Evolutionary conservation across 1,140 invertebrate genomes (phyloP).

Genomic region (Leptinotarsa undecemlineata): DNA sequence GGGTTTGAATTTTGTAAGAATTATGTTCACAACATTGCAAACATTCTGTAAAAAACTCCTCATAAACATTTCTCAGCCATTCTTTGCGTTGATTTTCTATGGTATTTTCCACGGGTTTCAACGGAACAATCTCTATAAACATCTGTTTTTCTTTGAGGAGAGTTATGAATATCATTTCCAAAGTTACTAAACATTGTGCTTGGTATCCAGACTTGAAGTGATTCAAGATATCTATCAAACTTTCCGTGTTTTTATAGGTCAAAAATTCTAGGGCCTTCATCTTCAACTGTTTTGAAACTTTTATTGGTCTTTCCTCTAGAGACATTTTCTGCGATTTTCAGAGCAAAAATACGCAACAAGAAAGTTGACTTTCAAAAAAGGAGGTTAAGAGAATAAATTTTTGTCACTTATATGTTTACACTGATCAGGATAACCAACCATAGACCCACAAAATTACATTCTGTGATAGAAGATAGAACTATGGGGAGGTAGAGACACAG

Average conservation of each 20-base stretch:
- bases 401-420: neutral
- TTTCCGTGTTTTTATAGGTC: slow-evolving; percentile 64
- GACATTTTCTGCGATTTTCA: slow-evolving; percentile 33
- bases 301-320: slow-evolving; percentile 48
- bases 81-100: slow-evolving; percentile 63
- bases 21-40: slow-evolving; percentile 60
- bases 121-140: slow-evolving; percentile 61
- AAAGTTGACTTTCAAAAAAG: neutral
- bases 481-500: no score
- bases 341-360: slow-evolving; percentile 23
- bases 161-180: slow-evolving; percentile 71
- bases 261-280: slow-evolving; percentile 70
- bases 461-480: no score
- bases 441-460: no score
- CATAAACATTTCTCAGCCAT: slow-evolving; percentile 66
- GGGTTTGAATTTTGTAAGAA: slow-evolving; percentile 59
- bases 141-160: slow-evolving; percentile 66
- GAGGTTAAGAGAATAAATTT: neutral
- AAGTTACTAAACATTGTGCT: slow-evolving; percentile 62
- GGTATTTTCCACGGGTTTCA: slow-evolving; percentile 60
- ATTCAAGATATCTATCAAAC: slow-evolving; percentile 65
- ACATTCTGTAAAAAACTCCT: slow-evolving; percentile 61
- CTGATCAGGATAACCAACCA: neutral
- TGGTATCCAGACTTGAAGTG: slow-evolving; percentile 65
- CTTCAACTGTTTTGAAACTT: slow-evolving; percentile 61